Percentiles rank a stretch among this genome's conserved stretches.
Conservation (phyloP, 2,888 invertebrate genomes). For the Magallana nippona region DNA sequence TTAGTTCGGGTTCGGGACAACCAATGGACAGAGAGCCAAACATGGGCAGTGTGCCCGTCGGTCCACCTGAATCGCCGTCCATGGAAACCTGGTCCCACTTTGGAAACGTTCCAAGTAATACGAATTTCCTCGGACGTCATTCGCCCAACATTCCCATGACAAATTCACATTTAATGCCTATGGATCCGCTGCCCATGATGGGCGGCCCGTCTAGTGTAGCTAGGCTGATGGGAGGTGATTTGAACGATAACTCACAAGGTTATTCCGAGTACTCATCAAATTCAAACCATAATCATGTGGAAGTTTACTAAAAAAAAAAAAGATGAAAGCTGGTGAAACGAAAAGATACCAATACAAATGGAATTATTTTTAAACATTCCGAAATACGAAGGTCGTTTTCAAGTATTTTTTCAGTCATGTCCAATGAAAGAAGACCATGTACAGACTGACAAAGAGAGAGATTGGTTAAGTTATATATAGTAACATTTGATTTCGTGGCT, state of each 20-base stretch:
- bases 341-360: not conserved
- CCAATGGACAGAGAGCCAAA: conserved; percentile 75
- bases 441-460: too few relatives aligned
- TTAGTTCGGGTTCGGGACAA: conserved; percentile 66
- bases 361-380: not conserved
- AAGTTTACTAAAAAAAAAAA: conserved; percentile 69
- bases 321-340: not conserved
- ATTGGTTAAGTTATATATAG: too few relatives aligned
- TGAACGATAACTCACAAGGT: conserved; percentile 67
- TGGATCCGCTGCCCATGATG: conserved; percentile 69
- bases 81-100: conserved; percentile 70
- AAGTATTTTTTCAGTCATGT: not conserved
- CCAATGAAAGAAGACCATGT: not conserved
- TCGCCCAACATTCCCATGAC: conserved; percentile 70
- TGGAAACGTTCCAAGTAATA: conserved; percentile 61
- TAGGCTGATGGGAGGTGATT: conserved; percentile 69
- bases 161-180: conserved; percentile 69
- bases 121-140: conserved; percentile 70
- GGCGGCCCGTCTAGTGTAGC: conserved; percentile 58
- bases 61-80: conserved; percentile 74
- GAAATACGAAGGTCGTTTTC: not conserved
- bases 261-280: conserved; percentile 73
- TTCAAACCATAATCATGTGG: conserved; percentile 75
- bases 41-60: conserved; percentile 74
- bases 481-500: too few relatives aligned